Evolutionary conservation across 1,140 invertebrate genomes (phyloP), one percentile per base, ranked within the genome.

Genomic region (Leptoteleia sp.): DNA sequence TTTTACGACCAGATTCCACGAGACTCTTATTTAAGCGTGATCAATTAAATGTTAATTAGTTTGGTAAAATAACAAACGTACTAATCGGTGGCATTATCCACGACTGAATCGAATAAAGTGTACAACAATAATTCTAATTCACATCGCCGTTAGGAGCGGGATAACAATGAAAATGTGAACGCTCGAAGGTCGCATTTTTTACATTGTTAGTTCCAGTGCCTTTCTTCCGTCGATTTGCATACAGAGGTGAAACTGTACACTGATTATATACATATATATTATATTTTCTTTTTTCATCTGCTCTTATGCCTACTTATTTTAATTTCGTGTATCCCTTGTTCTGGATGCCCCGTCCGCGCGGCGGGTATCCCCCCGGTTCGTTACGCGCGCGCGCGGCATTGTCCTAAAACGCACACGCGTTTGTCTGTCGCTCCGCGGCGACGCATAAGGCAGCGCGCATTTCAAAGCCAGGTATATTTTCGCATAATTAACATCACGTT

Each of bases 381-480:
- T 65, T 64, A 73, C n/a, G n/a, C n/a, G n/a, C n/a, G n/a, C 70
- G 50, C 52, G 59, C 35, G 33, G 61, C 71, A 79, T 84, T 81
- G 79, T 83, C 82, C 82, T 80, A 65, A 45, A 77, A 48, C 72
- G 76, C 76, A 52, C 82, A 82, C 77, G 38, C 38, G 79, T 52
- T 79, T 82, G 83, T 85, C 83, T 72, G 68, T 61, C 64, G 9
- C 22, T 54, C 52, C 57, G 54, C 67, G 55, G 29, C 48, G 55
- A 82, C 83, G 85, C 83, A 84, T 83, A 83, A 84, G 82, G 71
- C 81, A 75, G 75, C 78, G 81, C 82, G 79, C 83, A 82, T 83
- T 83, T 84, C 82, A 71, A 76, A 71, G 54, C 83, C 84, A 87
- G 83, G 84, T 86, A 87, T 84, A 81, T 81, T 83, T 84, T 85